Conservation (phyloP, 2,797 vertebrate genomes). For the Acipenser oxyrinchus region DNA sequence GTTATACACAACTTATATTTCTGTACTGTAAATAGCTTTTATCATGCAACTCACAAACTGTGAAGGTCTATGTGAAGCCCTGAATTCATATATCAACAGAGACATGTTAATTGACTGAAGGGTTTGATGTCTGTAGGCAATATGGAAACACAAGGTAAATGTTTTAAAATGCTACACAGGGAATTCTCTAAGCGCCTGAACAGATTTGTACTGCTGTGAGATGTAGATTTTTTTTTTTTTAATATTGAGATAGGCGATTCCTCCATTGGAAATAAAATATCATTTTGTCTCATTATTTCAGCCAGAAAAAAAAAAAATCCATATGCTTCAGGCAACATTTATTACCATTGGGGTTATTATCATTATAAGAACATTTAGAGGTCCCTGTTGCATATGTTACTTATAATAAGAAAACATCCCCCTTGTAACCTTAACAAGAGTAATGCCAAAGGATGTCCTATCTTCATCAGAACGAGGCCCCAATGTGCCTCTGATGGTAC, state of each 20-base stretch:
- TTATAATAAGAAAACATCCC: constrained; percentile 69
- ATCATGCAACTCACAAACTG: too few species aligned
- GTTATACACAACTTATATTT: too few species aligned
- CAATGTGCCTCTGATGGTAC: constrained; percentile 48
- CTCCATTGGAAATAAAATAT: constrained; percentile 33
- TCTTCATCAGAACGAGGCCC: constrained; percentile 39
- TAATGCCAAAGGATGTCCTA: constrained; percentile 55
- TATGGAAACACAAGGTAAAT: constrained; percentile 32
- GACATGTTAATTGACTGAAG: constrained; percentile 41
- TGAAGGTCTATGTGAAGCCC: neutral
- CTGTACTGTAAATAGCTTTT: too few species aligned
- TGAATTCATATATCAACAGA: constrained; percentile 59
- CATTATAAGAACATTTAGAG: constrained; percentile 66
- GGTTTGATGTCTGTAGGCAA: constrained; percentile 49
- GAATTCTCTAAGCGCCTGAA: constrained; percentile 25
- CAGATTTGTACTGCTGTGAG: constrained; percentile 28
- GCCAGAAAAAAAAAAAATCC: constrained; percentile 32
- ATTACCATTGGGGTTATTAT: constrained; percentile 56
- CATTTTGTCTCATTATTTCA: constrained; percentile 33
- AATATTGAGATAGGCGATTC: constrained; percentile 31
- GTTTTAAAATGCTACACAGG: constrained; percentile 26
- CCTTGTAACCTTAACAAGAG: constrained; percentile 76
- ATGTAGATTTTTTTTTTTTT: constrained; percentile 30
- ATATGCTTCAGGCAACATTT: constrained; percentile 62
- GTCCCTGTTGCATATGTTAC: constrained; percentile 56